Evolutionary conservation across 2,888 invertebrate species (phyloP), one percentile per base, ranked within the genome.

Genomic region (Papilio protenor): DNA sequence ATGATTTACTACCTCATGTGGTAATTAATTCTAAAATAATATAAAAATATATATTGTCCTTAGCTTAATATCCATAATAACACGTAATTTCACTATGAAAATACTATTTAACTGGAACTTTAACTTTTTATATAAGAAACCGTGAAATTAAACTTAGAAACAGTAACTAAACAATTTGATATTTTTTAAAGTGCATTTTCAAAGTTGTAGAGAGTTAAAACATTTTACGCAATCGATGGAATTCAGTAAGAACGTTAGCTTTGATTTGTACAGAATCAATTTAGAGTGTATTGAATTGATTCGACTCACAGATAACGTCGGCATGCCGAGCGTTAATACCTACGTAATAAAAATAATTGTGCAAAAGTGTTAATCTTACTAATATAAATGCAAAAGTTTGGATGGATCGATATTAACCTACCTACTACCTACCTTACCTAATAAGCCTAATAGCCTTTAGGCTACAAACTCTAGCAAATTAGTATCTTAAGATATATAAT

Each of bases 221-320:
- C 2, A 21, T 73, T 73, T 23, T n/a, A 69, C 57, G 66, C 55
- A 49, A 23, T 57, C 69, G 11, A 27, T 47, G 69, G 45, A 47
- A 71, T 71, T 40, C 61, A 71, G 59, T 45, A 27, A 61, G 27
- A 33, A 27, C n/a, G 33, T 21, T 16, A 23, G 23, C 55, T 45
- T 23, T 70, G 64, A 64, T 73, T 79, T 21, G 23, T n/a, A 66
- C 18, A 23, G 40, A 77, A 70, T 71, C 77, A 71, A 80, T 81
- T 55, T 61, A 72, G 69, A 52, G 64, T 72, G n/a, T 74, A 73
- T 21, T 75, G n/a, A 72, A 77, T 73, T 16, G 73, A 77, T 77
- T 77, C 27, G 77, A 45, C 40, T 49, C 69, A 69, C 27, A 47
- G 77, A 77, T 77, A 77, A 57, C 47, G 27, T 45, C n/a, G 73